Percentiles rank a stretch among this genome's conserved stretches.
Evolutionary conservation across 1,140 invertebrate species (phyloP).

Genomic region (Rhynchophorus ferrugineus): DNA sequence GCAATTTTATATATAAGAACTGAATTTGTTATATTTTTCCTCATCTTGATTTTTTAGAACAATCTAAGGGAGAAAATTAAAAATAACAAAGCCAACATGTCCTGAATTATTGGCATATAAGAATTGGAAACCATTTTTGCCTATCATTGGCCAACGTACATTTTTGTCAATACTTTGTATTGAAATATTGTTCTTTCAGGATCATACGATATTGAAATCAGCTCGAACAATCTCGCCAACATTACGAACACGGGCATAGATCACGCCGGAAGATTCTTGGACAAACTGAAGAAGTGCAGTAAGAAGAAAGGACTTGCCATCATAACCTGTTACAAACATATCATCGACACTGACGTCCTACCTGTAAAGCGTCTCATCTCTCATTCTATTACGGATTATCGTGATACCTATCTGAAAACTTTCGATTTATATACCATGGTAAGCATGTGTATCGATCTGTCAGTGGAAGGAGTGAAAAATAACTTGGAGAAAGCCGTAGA

Average conservation of each 20-base stretch:
- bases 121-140: too few species aligned
- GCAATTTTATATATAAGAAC: too few species aligned
- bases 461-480: neutral
- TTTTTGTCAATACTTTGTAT: too few species aligned
- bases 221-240: constrained; percentile 13
- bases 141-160: too few species aligned
- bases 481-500: constrained; percentile 1
- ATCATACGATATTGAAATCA: constrained; percentile 7
- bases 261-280: constrained; percentile 26
- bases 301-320: constrained; percentile 21
- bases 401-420: constrained; percentile 17
- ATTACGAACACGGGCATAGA: constrained; percentile 18
- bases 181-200: too few species aligned
- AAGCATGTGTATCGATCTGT: constrained; percentile 8
- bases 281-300: constrained; percentile 27
- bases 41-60: too few species aligned
- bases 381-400: constrained; percentile 23
- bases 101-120: too few species aligned
- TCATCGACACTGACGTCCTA: constrained; percentile 27
- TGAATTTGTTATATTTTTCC: too few species aligned
- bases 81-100: too few species aligned
- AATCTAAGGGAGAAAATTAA: too few species aligned
- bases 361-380: constrained; percentile 28
- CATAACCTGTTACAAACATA: constrained; percentile 31
- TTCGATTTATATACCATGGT: constrained; percentile 15